These are phyloP conservation scores for Pipistrellus pipistrellus DNA, from an alignment of 2,797 vertebrate genomes.

Conservation along the genomic window DNA sequence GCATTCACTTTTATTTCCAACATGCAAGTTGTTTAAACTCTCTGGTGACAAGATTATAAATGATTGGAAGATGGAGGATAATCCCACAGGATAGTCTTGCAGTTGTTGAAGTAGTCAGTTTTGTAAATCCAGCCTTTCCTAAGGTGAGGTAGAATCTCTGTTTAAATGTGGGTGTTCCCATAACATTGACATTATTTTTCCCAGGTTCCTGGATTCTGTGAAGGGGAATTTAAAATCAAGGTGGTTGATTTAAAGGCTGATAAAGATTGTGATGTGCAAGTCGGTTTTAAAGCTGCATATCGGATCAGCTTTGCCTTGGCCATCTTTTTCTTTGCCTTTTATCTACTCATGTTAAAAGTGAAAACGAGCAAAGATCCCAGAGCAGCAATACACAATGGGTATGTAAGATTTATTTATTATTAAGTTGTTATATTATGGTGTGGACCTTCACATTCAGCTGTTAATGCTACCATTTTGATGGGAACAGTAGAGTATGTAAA, in stretches of 20 bases:
- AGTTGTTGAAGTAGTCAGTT: not conserved
- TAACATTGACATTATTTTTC: slow-evolving; percentile 64
- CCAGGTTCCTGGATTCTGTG: slow-evolving; percentile 96
- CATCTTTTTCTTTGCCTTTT: slow-evolving; percentile 93
- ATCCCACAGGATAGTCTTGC: not conserved
- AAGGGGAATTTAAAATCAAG: slow-evolving; percentile 88
- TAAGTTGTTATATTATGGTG: not conserved
- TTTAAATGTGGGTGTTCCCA: not conserved
- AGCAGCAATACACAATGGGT: slow-evolving; percentile 96
- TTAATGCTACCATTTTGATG: not conserved
- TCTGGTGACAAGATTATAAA: slow-evolving; percentile 19
- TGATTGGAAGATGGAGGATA: slow-evolving; percentile 17
- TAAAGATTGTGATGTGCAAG: slow-evolving; percentile 92
- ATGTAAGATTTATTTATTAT: slow-evolving; percentile 69
- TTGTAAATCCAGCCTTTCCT: slow-evolving; percentile 17
- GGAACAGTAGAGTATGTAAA: not conserved
- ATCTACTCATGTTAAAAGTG: slow-evolving; percentile 92
- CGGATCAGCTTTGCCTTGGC: slow-evolving; percentile 95
- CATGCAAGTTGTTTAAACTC: slow-evolving; percentile 11
- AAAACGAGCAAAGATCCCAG: slow-evolving; percentile 94
- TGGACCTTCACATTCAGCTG: not conserved
- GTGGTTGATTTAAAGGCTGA: slow-evolving; percentile 83
- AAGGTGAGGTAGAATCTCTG: not conserved
- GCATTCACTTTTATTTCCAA: slow-evolving; percentile 3
- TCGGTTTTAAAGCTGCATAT: slow-evolving; percentile 96